Percentiles rank a stretch among this genome's conserved stretches.
Evolutionary conservation across 1,140 invertebrate genomes (phyloP).

Genomic region (Sarcophaga bullata): DNA sequence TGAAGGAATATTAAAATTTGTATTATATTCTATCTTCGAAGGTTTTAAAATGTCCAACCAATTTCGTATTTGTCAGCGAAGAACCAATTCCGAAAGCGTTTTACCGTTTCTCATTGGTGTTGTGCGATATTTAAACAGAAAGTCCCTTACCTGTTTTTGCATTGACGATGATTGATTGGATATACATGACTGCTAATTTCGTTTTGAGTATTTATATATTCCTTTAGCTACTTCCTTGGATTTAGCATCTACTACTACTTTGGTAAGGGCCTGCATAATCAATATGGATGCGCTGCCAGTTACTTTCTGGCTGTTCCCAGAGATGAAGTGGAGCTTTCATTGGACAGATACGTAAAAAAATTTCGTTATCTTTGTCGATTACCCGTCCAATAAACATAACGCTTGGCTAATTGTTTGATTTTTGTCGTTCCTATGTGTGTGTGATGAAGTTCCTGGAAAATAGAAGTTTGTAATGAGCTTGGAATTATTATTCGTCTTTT

Average conservation of each 20-base stretch:
- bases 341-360: not conserved
- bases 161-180: slow-evolving; percentile 42
- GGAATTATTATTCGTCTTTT: not conserved
- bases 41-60: slow-evolving; percentile 41
- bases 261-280: slow-evolving; percentile 38
- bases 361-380: too few species aligned
- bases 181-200: slow-evolving; percentile 48
- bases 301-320: not conserved
- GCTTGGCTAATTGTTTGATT: too few species aligned
- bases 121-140: slow-evolving; percentile 51
- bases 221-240: slow-evolving; percentile 38
- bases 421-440: not conserved
- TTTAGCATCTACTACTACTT: slow-evolving; percentile 34
- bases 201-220: slow-evolving; percentile 54
- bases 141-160: slow-evolving; percentile 45
- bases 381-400: too few species aligned
- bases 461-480: not conserved
- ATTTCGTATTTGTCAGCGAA: slow-evolving; percentile 42
- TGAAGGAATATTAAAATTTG: not conserved
- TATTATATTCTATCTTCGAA: not conserved
- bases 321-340: not conserved
- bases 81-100: slow-evolving; percentile 43
- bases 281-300: slow-evolving; percentile 22
- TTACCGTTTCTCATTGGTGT: slow-evolving; percentile 46
- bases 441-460: not conserved